Base-by-base conservation (phyloP, 2,888 invertebrate species). In the Prenolepis imparis region DNA sequence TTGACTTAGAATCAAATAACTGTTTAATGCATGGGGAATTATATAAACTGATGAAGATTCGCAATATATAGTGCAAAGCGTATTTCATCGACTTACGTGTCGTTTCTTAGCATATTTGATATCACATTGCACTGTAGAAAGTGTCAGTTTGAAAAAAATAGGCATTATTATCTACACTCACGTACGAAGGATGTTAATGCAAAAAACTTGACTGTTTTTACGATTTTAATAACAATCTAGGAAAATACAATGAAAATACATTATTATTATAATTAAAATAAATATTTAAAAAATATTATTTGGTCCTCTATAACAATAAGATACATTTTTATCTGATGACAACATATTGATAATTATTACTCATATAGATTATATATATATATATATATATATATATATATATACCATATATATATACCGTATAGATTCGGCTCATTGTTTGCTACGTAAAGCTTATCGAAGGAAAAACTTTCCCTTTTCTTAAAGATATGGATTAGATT, bases 1-100 rank as follows among this genome's bases (percentile, higher is more conserved):
- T 36, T 70, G 44, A 61, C 36, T 61, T 61, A 48, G 28, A 59
- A 59, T 5, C 57, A 24, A 59, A 70, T 78, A 44, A 59, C n/a
- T 24, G 21, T 66, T 28, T 57, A 39, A 67, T 15, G 15, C 11
- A 12, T 24, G 24, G n/a, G 32, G 32, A 70, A 59, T 70, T 57
- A 32, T 18, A 21, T 24, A 68, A 78, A 55, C 39, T 11, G n/a
- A 15, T n/a, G n/a, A n/a, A 70, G 44, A 28, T 18, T 57, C 28
- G 44, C 32, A 39, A 67, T n/a, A 44, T 44, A 18, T n/a, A 9
- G n/a, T 18, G 57, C 18, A 68, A 44, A 28, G n/a, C 24, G 68
- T 28, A 28, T 67, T 41, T 36, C 12, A 28, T 73, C 21, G 15
- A 36, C 15, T 9, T 70, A 21, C 21, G 0, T 18, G 3, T 24